Evolutionary conservation across 2,888 invertebrate species (phyloP).

Genomic region (Phaonia tiefii): DNA sequence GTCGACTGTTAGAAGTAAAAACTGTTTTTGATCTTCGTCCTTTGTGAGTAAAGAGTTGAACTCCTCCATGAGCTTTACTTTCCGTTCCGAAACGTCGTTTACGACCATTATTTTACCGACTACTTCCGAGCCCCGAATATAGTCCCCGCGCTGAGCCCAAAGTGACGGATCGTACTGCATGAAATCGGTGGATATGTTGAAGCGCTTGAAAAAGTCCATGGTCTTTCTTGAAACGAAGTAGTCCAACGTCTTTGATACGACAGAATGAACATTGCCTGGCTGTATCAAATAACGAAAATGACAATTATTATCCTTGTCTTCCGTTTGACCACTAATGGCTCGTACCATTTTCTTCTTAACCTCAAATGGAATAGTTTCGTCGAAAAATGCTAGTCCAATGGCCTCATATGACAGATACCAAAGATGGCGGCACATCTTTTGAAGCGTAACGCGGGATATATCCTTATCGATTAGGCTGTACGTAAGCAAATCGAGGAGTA

Average conservation of each 20-base stretch:
- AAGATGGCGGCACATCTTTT: neutral
- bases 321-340: conserved; percentile 8
- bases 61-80: neutral
- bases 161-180: too few species aligned
- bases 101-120: neutral
- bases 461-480: too few species aligned
- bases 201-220: too few species aligned
- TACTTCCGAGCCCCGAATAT: too few species aligned
- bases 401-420: neutral
- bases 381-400: conserved; percentile 11
- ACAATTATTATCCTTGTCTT: too few species aligned
- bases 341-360: conserved; percentile 29
- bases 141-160: too few species aligned
- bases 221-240: too few species aligned
- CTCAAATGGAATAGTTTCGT: neutral
- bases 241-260: neutral
- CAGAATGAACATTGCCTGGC: too few species aligned
- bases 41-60: neutral
- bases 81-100: neutral
- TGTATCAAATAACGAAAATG: too few species aligned
- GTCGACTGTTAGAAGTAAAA: too few species aligned
- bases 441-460: too few species aligned
- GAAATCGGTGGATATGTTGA: too few species aligned
- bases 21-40: neutral
- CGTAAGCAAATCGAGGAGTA: neutral